These are phyloP conservation scores for Sycobia sp. DNA, from an alignment of 1,140 invertebrate genomes.

Conservation along the genomic window DNA sequence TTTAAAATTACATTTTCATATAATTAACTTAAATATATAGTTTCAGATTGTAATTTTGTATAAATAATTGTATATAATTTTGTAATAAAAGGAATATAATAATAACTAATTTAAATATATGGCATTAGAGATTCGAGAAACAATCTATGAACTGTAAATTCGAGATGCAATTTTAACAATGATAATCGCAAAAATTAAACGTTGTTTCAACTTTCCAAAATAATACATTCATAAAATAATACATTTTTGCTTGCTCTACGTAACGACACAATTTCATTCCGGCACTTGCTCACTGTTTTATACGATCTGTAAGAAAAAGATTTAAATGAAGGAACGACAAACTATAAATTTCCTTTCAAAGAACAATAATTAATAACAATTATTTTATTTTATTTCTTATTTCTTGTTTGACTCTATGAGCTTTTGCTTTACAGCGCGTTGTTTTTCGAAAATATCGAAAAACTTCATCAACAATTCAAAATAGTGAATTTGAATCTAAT, in stretches of 20 bases:
- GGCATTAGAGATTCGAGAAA: too few relatives aligned
- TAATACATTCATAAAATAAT: too few relatives aligned
- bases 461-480: slow-evolving; percentile 77
- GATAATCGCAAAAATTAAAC: too few relatives aligned
- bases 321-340: slow-evolving; percentile 76
- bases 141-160: too few relatives aligned
- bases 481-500: slow-evolving; percentile 71
- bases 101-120: too few relatives aligned
- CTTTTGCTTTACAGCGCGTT: slow-evolving; percentile 73
- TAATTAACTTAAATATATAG: too few relatives aligned
- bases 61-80: too few relatives aligned
- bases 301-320: slow-evolving; percentile 70
- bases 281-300: slow-evolving; percentile 73
- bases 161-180: too few relatives aligned
- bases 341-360: slow-evolving; percentile 80
- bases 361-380: slow-evolving; percentile 12
- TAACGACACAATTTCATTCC: slow-evolving; percentile 76
- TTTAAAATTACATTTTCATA: too few relatives aligned
- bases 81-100: too few relatives aligned
- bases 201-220: too few relatives aligned
- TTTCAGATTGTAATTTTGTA: too few relatives aligned
- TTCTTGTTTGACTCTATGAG: slow-evolving; percentile 71
- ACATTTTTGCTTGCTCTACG: slow-evolving; percentile 71
- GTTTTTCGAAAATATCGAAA: slow-evolving; percentile 71
- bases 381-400: slow-evolving; percentile 40